These are phyloP conservation scores for Delphinus delphis DNA, from an alignment of 2,113 vertebrate genomes.

Conservation along the genomic window DNA sequence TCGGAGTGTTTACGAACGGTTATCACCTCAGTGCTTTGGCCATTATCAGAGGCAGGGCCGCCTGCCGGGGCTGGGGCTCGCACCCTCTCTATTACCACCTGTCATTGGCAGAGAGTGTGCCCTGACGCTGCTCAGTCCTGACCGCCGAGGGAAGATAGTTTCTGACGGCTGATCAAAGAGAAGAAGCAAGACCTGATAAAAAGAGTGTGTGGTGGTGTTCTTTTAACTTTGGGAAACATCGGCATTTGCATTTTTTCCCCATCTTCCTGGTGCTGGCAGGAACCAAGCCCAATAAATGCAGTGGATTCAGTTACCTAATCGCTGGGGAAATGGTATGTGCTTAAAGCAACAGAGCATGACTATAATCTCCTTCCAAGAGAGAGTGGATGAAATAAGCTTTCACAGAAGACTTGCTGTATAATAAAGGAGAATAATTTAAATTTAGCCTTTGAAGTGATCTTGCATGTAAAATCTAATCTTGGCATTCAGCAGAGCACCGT, in stretches of 20 bases:
- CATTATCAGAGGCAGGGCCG: constrained; percentile 89
- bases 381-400: constrained; percentile 81
- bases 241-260: constrained; percentile 85
- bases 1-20: constrained; percentile 88
- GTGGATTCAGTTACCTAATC: constrained; percentile 85
- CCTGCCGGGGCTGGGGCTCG: constrained; percentile 88
- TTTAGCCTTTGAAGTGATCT: constrained; percentile 84
- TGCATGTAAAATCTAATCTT: constrained; percentile 79
- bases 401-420: constrained; percentile 79
- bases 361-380: constrained; percentile 83
- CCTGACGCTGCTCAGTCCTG: constrained; percentile 88
- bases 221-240: constrained; percentile 87
- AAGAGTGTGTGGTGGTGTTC: constrained; percentile 87
- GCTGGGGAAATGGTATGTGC: constrained; percentile 81
- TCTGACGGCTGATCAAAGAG: constrained; percentile 96
- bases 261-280: constrained; percentile 82
- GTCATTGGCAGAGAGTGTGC: constrained; percentile 91
- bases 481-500: constrained; percentile 68
- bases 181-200: constrained; percentile 92
- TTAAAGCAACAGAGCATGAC: constrained; percentile 84
- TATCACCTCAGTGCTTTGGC: constrained; percentile 85
- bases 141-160: constrained; percentile 89
- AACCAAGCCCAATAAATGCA: constrained; percentile 81
- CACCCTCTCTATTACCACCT: constrained; percentile 93
- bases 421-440: constrained; percentile 81